Conservation (phyloP, 1,140 invertebrate species). For the Matsumurasca onukii region DNA sequence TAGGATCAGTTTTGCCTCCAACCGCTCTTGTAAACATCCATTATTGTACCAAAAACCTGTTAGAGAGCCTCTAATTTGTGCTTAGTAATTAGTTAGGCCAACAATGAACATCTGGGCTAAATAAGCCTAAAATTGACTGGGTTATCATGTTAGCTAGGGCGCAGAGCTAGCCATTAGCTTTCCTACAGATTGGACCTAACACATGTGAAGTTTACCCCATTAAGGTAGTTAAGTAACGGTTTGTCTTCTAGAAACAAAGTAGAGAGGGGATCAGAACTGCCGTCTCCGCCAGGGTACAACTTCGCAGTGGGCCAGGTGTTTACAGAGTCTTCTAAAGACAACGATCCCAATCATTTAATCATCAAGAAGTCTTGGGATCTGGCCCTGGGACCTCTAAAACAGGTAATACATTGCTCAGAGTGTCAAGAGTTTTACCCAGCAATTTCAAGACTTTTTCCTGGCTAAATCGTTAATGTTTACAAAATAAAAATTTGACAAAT, state of each 20-base stretch:
- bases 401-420: slow-evolving; percentile 53
- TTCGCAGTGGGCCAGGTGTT: slow-evolving; percentile 66
- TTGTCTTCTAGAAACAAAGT: slow-evolving; percentile 51
- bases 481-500: too few relatives aligned
- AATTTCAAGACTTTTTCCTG: too few relatives aligned
- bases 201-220: not conserved
- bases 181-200: not conserved
- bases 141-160: slow-evolving; percentile 3
- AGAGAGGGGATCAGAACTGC: slow-evolving; percentile 51
- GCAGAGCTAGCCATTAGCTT: not conserved
- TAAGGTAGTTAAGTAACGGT: too few relatives aligned
- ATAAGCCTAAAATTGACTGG: slow-evolving; percentile 21
- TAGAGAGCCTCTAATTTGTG: too few relatives aligned
- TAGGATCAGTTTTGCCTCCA: too few relatives aligned
- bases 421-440: too few relatives aligned
- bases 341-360: slow-evolving; percentile 78
- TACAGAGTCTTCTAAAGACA: slow-evolving; percentile 71
- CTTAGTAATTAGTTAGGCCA: too few relatives aligned
- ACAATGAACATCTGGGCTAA: not conserved
- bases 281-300: slow-evolving; percentile 82
- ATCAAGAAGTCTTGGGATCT: slow-evolving; percentile 98
- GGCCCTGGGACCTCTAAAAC: slow-evolving; percentile 91
- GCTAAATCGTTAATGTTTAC: too few relatives aligned
- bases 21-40: too few relatives aligned
- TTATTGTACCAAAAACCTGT: too few relatives aligned